phyloP scores from a whole-genome alignment of 2,113 vertebrate species.

The Hucho hucho region DNA sequence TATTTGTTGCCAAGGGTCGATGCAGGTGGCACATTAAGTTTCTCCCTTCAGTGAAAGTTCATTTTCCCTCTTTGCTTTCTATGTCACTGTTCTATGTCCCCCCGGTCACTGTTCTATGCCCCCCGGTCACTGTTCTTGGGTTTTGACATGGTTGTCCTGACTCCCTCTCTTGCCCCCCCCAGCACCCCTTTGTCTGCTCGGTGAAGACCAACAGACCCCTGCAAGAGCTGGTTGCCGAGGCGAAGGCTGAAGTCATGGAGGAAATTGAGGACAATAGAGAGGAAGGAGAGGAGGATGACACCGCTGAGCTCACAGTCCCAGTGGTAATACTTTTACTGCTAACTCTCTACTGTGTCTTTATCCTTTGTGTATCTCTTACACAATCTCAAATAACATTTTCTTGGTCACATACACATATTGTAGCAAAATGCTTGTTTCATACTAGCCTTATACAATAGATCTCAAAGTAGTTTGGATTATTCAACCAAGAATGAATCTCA shows the following conservation, averaged over 20 bases:
- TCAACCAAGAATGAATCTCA: too few species aligned
- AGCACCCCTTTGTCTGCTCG: constrained; percentile 89
- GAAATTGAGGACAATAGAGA: constrained; percentile 76
- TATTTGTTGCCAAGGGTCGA: neutral
- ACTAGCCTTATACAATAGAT: too few species aligned
- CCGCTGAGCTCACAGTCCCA: constrained; percentile 54
- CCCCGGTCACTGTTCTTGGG: neutral
- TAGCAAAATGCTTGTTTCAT: too few species aligned
- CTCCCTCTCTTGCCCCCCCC: neutral
- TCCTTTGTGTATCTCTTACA: too few species aligned
- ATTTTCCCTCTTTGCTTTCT: neutral
- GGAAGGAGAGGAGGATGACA: constrained; percentile 73
- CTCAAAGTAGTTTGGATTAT: too few species aligned
- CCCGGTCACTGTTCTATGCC: neutral
- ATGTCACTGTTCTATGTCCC: neutral
- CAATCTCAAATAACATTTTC: too few species aligned
- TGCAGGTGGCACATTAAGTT: constrained; percentile 24
- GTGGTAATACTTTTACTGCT: neutral
- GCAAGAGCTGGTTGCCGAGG: constrained; percentile 92
- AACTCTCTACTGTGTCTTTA: neutral
- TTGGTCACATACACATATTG: too few species aligned
- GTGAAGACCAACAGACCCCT: constrained; percentile 84
- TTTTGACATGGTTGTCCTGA: constrained; percentile 35
- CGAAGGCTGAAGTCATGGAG: constrained; percentile 92
- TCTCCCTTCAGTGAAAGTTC: constrained; percentile 48